phyloP scores from a whole-genome alignment of 2,113 vertebrate genomes.

The Pantherophis guttatus region DNA sequence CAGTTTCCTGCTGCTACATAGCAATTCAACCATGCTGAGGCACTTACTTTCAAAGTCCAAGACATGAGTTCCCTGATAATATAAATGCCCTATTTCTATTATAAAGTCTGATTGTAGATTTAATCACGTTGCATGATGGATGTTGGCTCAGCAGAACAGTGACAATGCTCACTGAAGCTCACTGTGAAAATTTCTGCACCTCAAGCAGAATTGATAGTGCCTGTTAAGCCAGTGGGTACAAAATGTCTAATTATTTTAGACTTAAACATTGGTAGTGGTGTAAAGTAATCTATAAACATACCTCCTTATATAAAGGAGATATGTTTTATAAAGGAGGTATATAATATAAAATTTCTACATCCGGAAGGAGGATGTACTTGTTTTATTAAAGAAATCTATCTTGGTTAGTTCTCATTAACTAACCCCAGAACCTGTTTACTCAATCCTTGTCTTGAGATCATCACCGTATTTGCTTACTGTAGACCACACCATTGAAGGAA shows the following conservation, averaged over 20 bases:
- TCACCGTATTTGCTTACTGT: not conserved
- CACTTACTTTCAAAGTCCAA: slow-evolving; percentile 9
- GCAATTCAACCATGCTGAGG: not conserved
- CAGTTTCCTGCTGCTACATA: not conserved
- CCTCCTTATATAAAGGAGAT: too few relatives aligned
- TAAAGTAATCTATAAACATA: not conserved
- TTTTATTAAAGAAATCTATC: not conserved
- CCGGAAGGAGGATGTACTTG: not conserved
- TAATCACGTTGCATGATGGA: slow-evolving; percentile 21
- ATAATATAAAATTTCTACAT: not conserved
- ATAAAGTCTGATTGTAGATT: slow-evolving; percentile 19
- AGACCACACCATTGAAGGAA: too few relatives aligned
- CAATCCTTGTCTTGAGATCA: not conserved
- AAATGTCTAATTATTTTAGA: not conserved
- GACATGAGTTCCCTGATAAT: slow-evolving; percentile 6
- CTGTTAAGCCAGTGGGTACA: not conserved
- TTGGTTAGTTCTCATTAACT: not conserved
- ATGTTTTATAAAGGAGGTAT: too few relatives aligned
- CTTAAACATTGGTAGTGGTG: not conserved
- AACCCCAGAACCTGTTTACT: not conserved
- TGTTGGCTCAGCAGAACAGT: slow-evolving; percentile 24
- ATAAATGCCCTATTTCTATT: slow-evolving; percentile 19
- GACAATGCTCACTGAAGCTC: slow-evolving; percentile 21
- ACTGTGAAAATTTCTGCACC: slow-evolving; percentile 29
- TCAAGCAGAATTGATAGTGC: slow-evolving; percentile 12